These are phyloP conservation scores for Galeopsomyia nigrocyanea DNA, from an alignment of 2,888 invertebrate species.

Conservation along the genomic window DNA sequence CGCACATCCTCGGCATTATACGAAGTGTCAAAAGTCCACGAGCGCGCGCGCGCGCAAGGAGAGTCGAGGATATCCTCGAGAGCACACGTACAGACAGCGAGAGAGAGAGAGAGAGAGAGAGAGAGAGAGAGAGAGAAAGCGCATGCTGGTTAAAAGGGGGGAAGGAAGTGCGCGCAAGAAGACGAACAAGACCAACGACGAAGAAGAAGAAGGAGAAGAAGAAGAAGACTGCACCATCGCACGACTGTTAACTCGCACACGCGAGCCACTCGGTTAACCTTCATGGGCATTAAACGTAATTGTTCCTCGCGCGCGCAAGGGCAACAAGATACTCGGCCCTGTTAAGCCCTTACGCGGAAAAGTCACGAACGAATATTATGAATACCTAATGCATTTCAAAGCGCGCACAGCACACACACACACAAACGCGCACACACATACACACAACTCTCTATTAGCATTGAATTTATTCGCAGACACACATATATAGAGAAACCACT, in stretches of 20 bases:
- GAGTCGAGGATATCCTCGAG: conserved; percentile 30
- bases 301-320: conserved; percentile 43
- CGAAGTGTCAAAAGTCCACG: conserved; percentile 39
- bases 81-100: conserved; percentile 14
- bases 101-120: not conserved
- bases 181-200: conserved; percentile 5
- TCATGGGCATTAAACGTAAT: conserved; percentile 49
- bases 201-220: not conserved
- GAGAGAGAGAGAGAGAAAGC: not conserved
- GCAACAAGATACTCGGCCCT: conserved; percentile 43
- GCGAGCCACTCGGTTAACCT: conserved; percentile 48
- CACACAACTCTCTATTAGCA: conserved; percentile 47
- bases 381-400: conserved; percentile 37
- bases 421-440: not conserved
- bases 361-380: conserved; percentile 48
- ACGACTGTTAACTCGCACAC: conserved; percentile 48
- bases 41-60: not conserved
- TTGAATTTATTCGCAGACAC: conserved; percentile 42
- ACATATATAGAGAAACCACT: not conserved
- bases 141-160: not conserved
- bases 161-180: conserved; percentile 14
- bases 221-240: conserved; percentile 18
- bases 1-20: conserved; percentile 33
- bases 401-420: no score
- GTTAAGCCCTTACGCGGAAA: conserved; percentile 44